A percentile compares a stretch with the other conserved stretches of the same genome.
These are phyloP conservation scores for Chironomus tepperi DNA, from an alignment of 1,140 invertebrate species.

Conservation along the genomic window DNA sequence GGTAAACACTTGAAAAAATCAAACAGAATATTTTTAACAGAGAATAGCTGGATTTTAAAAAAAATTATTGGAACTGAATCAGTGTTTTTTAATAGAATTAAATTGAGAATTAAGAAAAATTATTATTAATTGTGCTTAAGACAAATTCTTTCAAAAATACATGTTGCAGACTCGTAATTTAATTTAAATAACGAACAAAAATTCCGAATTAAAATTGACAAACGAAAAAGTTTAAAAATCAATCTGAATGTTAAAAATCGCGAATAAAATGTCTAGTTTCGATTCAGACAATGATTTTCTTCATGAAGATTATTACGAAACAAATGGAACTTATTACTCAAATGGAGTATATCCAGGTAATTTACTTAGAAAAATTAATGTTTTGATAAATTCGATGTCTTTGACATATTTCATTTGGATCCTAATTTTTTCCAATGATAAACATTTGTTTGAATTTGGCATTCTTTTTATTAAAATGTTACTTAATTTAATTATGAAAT, in stretches of 20 bases:
- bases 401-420: too few relatives aligned
- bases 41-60: neutral
- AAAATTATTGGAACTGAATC: constrained; percentile 4
- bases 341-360: constrained; percentile 22
- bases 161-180: constrained; percentile 35
- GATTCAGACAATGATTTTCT: constrained; percentile 19
- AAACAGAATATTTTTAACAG: constrained; percentile 8
- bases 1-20: neutral
- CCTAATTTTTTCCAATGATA: too few relatives aligned
- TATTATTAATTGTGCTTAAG: constrained; percentile 26
- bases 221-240: constrained; percentile 27
- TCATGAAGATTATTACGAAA: constrained; percentile 20
- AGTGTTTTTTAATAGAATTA: constrained; percentile 40
- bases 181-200: constrained; percentile 34
- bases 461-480: too few relatives aligned
- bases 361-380: too few relatives aligned
- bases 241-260: too few relatives aligned
- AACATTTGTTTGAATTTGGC: too few relatives aligned
- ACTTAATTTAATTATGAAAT: too few relatives aligned
- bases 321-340: constrained; percentile 18
- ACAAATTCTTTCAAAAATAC: constrained; percentile 41
- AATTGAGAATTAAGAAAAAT: constrained; percentile 40
- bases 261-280: constrained; percentile 3
- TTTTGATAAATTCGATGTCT: too few relatives aligned
- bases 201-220: constrained; percentile 38